Evolutionary conservation across 2,888 invertebrate genomes (phyloP), one percentile per base, ranked within the genome.

Genomic region (Caenorhabditis imperialis): DNA sequence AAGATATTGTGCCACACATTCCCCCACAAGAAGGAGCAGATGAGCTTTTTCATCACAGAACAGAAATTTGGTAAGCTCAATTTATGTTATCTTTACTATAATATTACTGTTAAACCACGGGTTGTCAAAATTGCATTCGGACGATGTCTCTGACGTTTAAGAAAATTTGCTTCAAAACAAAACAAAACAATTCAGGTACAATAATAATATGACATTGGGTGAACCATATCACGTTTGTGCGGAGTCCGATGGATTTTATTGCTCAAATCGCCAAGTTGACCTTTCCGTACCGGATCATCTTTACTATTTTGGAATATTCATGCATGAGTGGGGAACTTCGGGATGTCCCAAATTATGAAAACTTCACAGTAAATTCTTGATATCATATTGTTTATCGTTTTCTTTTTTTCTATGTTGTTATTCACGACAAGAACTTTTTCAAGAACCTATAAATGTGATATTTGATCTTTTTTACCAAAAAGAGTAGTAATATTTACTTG

Each of bases 141-240:
- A n/a, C n/a, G n/a, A n/a, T n/a, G n/a, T n/a, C n/a, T n/a, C n/a
- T n/a, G n/a, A n/a, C n/a, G n/a, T n/a, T n/a, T n/a, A n/a, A n/a
- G n/a, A n/a, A n/a, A n/a, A n/a, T n/a, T n/a, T n/a, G n/a, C n/a
- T n/a, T n/a, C n/a, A n/a, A n/a, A n/a, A n/a, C n/a, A n/a, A n/a
- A n/a, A n/a, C n/a, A n/a, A n/a, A n/a, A n/a, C n/a, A n/a, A n/a
- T 60, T 20, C 50, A 75, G 79, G 79, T 79, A 79, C 63, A 70
- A 79, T 60, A 79, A 79, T 60, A 67, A 73, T 48, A 79, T 79
- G 79, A 45, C 58, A 14, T 18, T 48, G 10, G 51, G 58, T n/a
- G 48, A 62, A 22, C 48, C 62, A 1, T 70, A 77, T 16, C 50
- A 53, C 25, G 38, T 75, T 1, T 79, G 79, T 27, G 65, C 78